A percentile compares a stretch with the other conserved stretches of the same genome.
phyloP scores from a whole-genome alignment of 2,888 invertebrate species.

The Smittia aterrima region DNA sequence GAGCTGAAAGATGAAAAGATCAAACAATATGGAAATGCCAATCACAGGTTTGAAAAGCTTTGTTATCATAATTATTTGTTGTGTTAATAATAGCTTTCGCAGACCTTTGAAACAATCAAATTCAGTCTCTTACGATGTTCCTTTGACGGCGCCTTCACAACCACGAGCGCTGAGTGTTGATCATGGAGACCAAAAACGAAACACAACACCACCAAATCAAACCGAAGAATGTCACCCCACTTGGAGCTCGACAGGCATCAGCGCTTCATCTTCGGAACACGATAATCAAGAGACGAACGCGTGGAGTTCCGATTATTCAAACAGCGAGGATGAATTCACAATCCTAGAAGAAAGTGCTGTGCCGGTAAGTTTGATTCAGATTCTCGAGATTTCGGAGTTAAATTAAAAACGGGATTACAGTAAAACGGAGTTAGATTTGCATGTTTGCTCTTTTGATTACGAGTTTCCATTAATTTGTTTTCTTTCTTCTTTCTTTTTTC shows the following conservation, averaged over 20 bases:
- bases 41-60: conserved; percentile 58
- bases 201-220: conserved; percentile 19
- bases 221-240: conserved; percentile 41
- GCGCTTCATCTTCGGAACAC: conserved; percentile 48
- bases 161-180: conserved; percentile 49
- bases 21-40: conserved; percentile 68
- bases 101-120: conserved; percentile 74
- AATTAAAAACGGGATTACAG: background rate
- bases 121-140: conserved; percentile 64
- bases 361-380: conserved; percentile 53
- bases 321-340: conserved; percentile 82
- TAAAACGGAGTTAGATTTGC: background rate
- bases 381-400: background rate
- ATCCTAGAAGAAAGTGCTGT: conserved; percentile 63
- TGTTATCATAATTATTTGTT: conserved; percentile 25
- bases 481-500: conserved; percentile 9
- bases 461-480: background rate
- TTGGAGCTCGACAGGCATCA: conserved; percentile 43
- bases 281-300: conserved; percentile 69
- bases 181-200: background rate
- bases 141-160: conserved; percentile 49
- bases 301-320: conserved; percentile 90
- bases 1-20: conserved; percentile 79
- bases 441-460: background rate
- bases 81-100: conserved; percentile 42